These are phyloP conservation scores for Formica selysi DNA, from an alignment of 1,140 invertebrate genomes.

Conservation along the genomic window DNA sequence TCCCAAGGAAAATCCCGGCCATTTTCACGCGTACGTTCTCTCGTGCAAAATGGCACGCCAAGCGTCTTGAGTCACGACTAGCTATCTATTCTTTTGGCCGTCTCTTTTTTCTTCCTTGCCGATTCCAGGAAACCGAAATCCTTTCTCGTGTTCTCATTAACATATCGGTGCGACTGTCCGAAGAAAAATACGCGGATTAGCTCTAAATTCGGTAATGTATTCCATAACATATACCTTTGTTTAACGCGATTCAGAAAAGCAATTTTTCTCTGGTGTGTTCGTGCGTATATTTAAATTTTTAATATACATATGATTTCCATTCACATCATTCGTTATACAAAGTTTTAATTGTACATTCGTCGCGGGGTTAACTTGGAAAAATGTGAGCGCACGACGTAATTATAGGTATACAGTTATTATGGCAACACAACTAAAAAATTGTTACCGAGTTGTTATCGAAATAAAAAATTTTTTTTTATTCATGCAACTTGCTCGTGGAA, in stretches of 20 bases:
- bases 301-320: slow-evolving; percentile 10
- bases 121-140: neutral
- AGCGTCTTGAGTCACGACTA: slow-evolving; percentile 41
- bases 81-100: slow-evolving; percentile 22
- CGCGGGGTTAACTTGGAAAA: neutral
- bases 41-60: slow-evolving; percentile 15
- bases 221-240: neutral
- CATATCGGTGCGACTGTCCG: neutral
- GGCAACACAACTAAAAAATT: slow-evolving; percentile 4
- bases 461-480: slow-evolving; percentile 23
- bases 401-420: slow-evolving; percentile 27
- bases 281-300: slow-evolving; percentile 14
- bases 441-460: slow-evolving; percentile 6
- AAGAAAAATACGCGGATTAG: neutral
- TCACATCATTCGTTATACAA: slow-evolving; percentile 7
- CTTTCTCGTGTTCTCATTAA: slow-evolving; percentile 27
- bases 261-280: neutral
- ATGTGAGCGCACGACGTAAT: neutral
- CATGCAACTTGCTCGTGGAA: neutral
- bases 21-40: slow-evolving; percentile 55
- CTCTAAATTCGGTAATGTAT: slow-evolving; percentile 10
- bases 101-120: neutral
- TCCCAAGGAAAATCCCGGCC: slow-evolving; percentile 47
- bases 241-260: neutral
- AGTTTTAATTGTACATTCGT: slow-evolving; percentile 29